Base-by-base conservation (phyloP, 2,113 vertebrate species). In the Tenrec ecaudatus region DNA sequence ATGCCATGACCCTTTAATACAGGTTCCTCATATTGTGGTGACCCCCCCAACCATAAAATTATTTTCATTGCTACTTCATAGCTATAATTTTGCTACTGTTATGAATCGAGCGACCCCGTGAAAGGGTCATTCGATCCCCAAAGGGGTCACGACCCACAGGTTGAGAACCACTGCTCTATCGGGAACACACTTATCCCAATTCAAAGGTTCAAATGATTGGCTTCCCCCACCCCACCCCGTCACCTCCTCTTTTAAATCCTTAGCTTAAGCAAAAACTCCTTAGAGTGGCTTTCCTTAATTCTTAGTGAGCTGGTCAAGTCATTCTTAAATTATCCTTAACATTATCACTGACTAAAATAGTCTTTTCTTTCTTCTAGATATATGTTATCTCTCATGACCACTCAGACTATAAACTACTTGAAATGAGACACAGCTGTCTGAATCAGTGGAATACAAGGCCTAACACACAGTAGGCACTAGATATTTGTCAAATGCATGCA, bases 321-420 rank as follows among this genome's bases (percentile, higher is more conserved):
- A 25, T 68, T 47, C 29, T 58, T 25, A 78, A 19, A 38, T 33
- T 27, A 85, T 31, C 66, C 82, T 57, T 29, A 85, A n/a, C 36
- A 89, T 80, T 73, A 57, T 40, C 88, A 83, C 53, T n/a, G 85
- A 27, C 8, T 33, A 6, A 89, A 93, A 91, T 53, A 57, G 84
- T 73, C n/a, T 82, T 47, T 82, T 14, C 68, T 47, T 68, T 80
- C 58, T 58, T 75, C 75, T 90, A 66, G 47, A 17, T 92, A 1
- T 25, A n/a, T 71, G 17, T 36, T 36, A 16, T 20, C 47, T 29
- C 27, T 27, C 10, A 62, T 2, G 2, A 53, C n/a, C 36, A 53
- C 69, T 47, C 15, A 81, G 47, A 95, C 81, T 25, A 80, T 5
- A 92, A 64, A 31, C 12, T 76, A 10, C 38, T 76, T 29, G 43